phyloP scores from a whole-genome alignment of 2,888 invertebrate species.

The Schizotus pectinicornis region DNA sequence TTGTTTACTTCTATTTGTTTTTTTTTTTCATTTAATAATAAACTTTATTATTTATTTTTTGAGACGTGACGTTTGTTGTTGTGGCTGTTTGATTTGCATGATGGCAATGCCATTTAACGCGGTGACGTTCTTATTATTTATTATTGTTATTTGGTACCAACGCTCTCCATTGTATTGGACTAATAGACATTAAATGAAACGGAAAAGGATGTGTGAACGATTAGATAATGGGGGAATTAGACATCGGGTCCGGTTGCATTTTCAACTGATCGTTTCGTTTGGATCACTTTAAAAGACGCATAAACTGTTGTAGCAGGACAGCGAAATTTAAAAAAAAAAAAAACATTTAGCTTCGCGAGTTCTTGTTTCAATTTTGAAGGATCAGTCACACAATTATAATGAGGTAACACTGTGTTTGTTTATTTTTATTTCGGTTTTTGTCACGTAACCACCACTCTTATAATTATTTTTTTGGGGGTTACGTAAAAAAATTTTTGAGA shows the following conservation, averaged over 20 bases:
- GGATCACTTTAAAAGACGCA: too few relatives aligned
- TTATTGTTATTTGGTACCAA: slow-evolving; percentile 5
- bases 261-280: not conserved
- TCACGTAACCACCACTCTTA: too few relatives aligned
- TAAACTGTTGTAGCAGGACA: too few relatives aligned
- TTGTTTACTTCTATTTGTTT: too few relatives aligned
- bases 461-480: too few relatives aligned
- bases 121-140: slow-evolving; percentile 6
- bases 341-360: too few relatives aligned
- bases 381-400: too few relatives aligned
- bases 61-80: not conserved
- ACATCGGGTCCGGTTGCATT: slow-evolving; percentile 4
- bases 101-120: slow-evolving; percentile 18
- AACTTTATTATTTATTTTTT: not conserved
- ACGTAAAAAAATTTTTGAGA: too few relatives aligned
- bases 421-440: too few relatives aligned
- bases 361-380: too few relatives aligned
- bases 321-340: too few relatives aligned
- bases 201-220: slow-evolving; percentile 31
- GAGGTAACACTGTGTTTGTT: too few relatives aligned
- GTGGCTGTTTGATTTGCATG: slow-evolving; percentile 7
- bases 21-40: slow-evolving; percentile 8
- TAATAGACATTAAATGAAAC: slow-evolving; percentile 19
- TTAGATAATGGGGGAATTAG: slow-evolving; percentile 12
- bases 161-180: not conserved